These are phyloP conservation scores for Salticus scenicus DNA, from an alignment of 2,888 invertebrate genomes.

Conservation along the genomic window DNA sequence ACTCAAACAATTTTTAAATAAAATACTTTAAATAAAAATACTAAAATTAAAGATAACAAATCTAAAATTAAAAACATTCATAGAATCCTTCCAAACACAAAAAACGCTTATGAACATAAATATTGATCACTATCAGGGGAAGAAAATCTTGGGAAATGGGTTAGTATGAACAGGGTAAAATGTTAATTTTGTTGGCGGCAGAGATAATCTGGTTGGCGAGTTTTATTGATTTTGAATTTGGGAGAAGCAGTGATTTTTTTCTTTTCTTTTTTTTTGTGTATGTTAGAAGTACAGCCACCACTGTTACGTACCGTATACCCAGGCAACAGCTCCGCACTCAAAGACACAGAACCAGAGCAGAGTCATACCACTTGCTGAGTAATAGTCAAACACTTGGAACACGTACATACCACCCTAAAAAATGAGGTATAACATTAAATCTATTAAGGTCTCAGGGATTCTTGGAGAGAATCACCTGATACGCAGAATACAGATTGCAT, in stretches of 20 bases:
- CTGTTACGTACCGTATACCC: conserved; percentile 83
- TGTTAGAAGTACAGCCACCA: conserved; percentile 62
- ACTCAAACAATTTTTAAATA: background rate
- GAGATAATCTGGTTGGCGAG: conserved; percentile 44
- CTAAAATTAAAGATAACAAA: background rate
- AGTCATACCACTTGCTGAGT: conserved; percentile 81
- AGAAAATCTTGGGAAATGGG: background rate
- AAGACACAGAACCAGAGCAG: conserved; percentile 81
- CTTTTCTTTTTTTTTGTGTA: too few species aligned
- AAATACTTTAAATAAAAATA: background rate
- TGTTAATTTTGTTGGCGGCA: background rate
- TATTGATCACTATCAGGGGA: background rate
- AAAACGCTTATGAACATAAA: background rate
- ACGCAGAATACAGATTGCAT: conserved; percentile 41
- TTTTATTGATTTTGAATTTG: background rate
- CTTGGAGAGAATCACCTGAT: conserved; percentile 43
- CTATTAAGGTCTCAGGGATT: conserved; percentile 59
- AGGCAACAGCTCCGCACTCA: conserved; percentile 86
- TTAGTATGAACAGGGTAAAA: background rate
- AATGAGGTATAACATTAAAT: conserved; percentile 68
- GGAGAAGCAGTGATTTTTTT: conserved; percentile 40
- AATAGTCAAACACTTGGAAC: conserved; percentile 82
- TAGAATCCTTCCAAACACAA: conserved; percentile 33
- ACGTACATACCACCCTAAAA: conserved; percentile 82
- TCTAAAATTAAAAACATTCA: background rate